Evolutionary conservation across 2,888 invertebrate species (phyloP).

Genomic region (Pammene aurita): DNA sequence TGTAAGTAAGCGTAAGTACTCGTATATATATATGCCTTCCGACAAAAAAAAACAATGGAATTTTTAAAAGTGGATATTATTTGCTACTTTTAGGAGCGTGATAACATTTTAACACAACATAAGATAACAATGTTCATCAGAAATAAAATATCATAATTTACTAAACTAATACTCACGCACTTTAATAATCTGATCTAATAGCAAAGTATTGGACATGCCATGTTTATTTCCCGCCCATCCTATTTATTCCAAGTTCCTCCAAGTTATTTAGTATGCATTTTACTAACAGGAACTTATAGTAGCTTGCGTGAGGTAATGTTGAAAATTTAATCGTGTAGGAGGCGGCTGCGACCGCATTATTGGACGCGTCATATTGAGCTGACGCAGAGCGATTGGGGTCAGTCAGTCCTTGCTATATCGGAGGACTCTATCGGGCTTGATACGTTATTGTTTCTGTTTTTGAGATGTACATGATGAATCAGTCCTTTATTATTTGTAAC

Average conservation of each 20-base stretch:
- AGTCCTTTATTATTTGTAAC: constrained; percentile 10
- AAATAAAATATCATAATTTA: too few species aligned
- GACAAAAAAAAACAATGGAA: too few species aligned
- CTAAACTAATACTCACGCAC: too few species aligned
- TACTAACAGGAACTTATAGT: constrained; percentile 38
- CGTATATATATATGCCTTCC: too few species aligned
- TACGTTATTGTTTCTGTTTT: constrained; percentile 46
- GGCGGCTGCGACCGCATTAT: constrained; percentile 62
- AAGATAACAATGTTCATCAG: too few species aligned
- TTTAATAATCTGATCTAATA: background rate
- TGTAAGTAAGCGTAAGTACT: too few species aligned
- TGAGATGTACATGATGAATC: constrained; percentile 30
- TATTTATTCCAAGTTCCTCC: constrained; percentile 10
- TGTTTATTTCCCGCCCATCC: background rate
- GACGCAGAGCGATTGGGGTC: constrained; percentile 66
- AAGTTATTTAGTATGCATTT: constrained; percentile 27
- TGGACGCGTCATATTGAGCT: constrained; percentile 69
- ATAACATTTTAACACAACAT: too few species aligned
- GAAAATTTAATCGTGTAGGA: constrained; percentile 70
- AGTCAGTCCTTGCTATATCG: constrained; percentile 50
- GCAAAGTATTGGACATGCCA: background rate
- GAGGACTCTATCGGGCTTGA: constrained; percentile 51
- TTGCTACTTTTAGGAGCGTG: too few species aligned
- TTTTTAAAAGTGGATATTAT: too few species aligned
- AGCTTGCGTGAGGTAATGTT: constrained; percentile 63